phyloP scores from a whole-genome alignment of 2,113 vertebrate species.

The Ptilorrhoa leucosticta region DNA sequence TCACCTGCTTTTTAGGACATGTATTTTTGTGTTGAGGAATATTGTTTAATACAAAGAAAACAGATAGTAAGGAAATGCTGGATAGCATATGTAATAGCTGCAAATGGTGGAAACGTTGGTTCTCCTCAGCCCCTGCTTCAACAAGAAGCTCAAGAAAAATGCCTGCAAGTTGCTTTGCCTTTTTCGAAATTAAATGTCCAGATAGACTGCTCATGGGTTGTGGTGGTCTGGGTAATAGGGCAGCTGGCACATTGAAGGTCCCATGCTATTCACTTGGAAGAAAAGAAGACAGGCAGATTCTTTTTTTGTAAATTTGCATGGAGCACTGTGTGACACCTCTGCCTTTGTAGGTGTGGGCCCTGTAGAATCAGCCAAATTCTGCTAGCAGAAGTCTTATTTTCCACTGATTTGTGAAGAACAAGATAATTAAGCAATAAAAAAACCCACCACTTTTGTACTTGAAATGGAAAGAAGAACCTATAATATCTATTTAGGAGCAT shows the following conservation, averaged over 20 bases:
- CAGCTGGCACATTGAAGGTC: neutral
- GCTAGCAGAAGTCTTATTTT: neutral
- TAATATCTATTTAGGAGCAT: neutral
- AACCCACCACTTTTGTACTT: neutral
- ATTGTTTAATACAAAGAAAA: neutral
- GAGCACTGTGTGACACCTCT: neutral
- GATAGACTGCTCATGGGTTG: neutral
- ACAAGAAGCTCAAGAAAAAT: neutral
- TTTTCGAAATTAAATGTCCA: neutral
- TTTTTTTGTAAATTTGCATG: neutral
- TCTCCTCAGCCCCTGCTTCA: neutral
- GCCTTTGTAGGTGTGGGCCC: neutral
- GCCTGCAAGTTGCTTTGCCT: neutral
- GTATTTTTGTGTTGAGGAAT: neutral
- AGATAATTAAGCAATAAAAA: neutral
- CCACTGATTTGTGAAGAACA: neutral
- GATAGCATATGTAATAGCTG: neutral
- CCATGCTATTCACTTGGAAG: neutral
- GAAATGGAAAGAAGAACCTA: neutral
- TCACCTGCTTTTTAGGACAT: neutral
- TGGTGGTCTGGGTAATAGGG: neutral
- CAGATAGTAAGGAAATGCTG: neutral
- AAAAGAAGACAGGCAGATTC: neutral
- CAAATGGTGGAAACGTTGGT: neutral
- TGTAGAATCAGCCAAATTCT: neutral